A percentile compares a stretch with the other conserved stretches of the same genome.
These are phyloP conservation scores for Actinia equina DNA, from an alignment of 64 coral and sea anemone genomes.

Conservation along the genomic window DNA sequence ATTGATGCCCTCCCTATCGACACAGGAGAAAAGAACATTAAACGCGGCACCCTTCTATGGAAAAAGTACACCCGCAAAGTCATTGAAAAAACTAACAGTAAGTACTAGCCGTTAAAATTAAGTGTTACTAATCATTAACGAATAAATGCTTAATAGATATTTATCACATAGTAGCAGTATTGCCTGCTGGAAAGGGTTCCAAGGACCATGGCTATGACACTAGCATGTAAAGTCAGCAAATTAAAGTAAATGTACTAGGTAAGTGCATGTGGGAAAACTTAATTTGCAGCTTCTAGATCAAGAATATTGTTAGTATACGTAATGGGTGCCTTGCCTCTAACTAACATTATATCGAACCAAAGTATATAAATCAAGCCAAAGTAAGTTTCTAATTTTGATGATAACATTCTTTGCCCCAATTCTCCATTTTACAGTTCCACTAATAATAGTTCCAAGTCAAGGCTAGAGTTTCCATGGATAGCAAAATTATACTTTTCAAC, in stretches of 20 bases:
- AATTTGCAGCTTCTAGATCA: not conserved
- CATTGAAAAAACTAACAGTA: constrained; percentile 66
- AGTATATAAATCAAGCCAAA: not conserved
- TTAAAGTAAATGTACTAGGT: not conserved
- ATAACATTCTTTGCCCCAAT: too few species aligned
- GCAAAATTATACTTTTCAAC: too few species aligned
- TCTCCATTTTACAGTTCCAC: too few species aligned
- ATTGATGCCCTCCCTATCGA: constrained; percentile 87
- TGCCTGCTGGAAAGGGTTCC: not conserved
- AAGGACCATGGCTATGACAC: not conserved
- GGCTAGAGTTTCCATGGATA: too few species aligned
- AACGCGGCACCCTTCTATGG: constrained; percentile 79
- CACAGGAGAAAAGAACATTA: constrained; percentile 49
- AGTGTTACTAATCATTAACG: not conserved
- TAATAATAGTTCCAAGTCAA: too few species aligned
- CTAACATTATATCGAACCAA: too few species aligned
- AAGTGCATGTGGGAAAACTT: not conserved
- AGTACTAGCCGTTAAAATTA: not conserved
- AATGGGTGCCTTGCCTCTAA: too few species aligned
- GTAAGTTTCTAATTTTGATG: too few species aligned
- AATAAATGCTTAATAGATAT: not conserved
- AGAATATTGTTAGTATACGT: constrained; percentile 1
- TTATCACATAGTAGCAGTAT: constrained; percentile 4
- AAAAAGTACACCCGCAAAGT: constrained; percentile 87
- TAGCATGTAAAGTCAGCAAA: constrained; percentile 7